phyloP scores from a whole-genome alignment of 1,140 invertebrate genomes.

The Nymphalis io region DNA sequence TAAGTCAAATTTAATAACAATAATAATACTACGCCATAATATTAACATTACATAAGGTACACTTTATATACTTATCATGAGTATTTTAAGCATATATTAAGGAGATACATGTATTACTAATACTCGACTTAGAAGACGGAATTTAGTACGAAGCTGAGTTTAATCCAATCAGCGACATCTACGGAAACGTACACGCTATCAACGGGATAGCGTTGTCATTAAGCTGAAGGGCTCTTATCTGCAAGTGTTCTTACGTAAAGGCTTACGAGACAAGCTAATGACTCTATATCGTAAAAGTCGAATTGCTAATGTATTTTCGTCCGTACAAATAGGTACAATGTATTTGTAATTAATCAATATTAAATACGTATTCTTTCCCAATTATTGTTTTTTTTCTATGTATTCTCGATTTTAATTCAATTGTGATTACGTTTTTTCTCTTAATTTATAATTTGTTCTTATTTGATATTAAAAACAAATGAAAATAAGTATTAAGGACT shows the following conservation, averaged over 20 bases:
- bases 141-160: slow-evolving; percentile 18
- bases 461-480: too few species aligned
- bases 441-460: too few species aligned
- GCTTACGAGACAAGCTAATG: slow-evolving; percentile 39
- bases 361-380: too few species aligned
- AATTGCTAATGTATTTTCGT: background rate
- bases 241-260: slow-evolving; percentile 42
- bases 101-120: background rate
- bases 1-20: too few species aligned
- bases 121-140: slow-evolving; percentile 9
- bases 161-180: slow-evolving; percentile 30
- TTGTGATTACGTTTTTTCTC: too few species aligned
- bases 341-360: background rate
- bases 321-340: slow-evolving; percentile 1
- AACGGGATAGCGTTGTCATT: slow-evolving; percentile 44
- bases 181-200: slow-evolving; percentile 40
- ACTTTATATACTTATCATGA: background rate
- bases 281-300: slow-evolving; percentile 37
- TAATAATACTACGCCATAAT: too few species aligned
- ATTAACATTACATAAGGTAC: background rate
- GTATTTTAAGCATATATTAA: background rate
- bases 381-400: too few species aligned
- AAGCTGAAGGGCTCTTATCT: slow-evolving; percentile 42
- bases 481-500: too few species aligned
- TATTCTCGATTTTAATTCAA: too few species aligned